Percentiles rank a stretch among this genome's conserved stretches.
Conservation (phyloP, 2,113 vertebrate genomes). For the Mirza zaza region DNA sequence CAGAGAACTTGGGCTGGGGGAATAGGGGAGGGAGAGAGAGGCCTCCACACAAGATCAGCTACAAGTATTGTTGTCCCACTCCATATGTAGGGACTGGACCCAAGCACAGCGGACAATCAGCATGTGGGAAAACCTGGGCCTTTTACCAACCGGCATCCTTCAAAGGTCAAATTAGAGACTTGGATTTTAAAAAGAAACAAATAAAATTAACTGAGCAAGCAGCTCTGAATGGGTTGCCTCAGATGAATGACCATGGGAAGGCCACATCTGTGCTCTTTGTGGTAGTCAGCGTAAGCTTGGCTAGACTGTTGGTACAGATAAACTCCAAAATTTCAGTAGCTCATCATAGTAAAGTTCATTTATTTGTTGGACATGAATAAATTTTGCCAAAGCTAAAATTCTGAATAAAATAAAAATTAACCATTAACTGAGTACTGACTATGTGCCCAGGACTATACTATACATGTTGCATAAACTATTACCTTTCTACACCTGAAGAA, state of each 20-base stretch:
- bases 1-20: conserved; percentile 15
- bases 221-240: not conserved
- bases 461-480: not conserved
- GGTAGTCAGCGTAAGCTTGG: not conserved
- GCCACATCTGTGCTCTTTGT: not conserved
- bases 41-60: conserved; percentile 38
- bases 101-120: conserved; percentile 33
- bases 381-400: conserved; percentile 36
- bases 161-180: conserved; percentile 51
- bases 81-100: conserved; percentile 19
- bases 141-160: conserved; percentile 50
- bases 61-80: not conserved
- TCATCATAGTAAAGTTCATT: not conserved
- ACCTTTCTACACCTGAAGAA: not conserved
- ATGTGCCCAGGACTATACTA: not conserved
- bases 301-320: not conserved
- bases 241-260: not conserved
- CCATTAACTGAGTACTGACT: not conserved
- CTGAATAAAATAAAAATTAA: not conserved
- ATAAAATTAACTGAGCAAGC: conserved; percentile 14
- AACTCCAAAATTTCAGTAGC: not conserved
- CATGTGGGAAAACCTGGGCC: conserved; percentile 50
- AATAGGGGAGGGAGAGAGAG: not conserved
- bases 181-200: conserved; percentile 62
- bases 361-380: not conserved